These are phyloP conservation scores for Bubalus kerabau DNA, from an alignment of 2,113 vertebrate species.

Conservation along the genomic window DNA sequence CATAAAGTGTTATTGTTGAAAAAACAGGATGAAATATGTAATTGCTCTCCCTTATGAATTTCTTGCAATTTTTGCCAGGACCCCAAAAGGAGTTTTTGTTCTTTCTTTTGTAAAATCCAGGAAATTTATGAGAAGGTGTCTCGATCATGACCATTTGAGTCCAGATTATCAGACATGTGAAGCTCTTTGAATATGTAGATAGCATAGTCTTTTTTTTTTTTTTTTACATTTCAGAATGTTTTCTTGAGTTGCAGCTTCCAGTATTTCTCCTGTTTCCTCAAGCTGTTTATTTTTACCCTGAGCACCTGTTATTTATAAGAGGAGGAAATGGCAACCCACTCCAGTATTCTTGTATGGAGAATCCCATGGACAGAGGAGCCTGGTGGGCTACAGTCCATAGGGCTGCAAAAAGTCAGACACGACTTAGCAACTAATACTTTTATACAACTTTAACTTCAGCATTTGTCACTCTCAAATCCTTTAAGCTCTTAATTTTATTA, in stretches of 20 bases:
- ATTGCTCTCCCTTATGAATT: not conserved
- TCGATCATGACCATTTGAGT: fast-evolving
- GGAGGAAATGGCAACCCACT: not conserved
- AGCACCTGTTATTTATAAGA: not conserved
- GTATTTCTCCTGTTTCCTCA: not conserved
- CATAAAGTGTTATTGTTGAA: not conserved
- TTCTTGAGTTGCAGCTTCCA: not conserved
- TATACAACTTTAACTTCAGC: fast-evolving
- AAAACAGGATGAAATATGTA: not conserved
- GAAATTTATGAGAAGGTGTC: not conserved
- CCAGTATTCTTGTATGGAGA: not conserved
- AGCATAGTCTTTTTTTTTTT: too few species aligned
- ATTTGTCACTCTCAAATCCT: not conserved
- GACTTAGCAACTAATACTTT: fast-evolving
- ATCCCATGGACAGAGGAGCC: not conserved
- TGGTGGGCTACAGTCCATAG: not conserved
- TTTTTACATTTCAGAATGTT: not conserved
- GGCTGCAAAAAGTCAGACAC: not conserved
- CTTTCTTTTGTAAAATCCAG: too few species aligned
- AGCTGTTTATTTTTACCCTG: not conserved
- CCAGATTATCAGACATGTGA: not conserved
- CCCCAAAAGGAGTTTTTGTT: not conserved
- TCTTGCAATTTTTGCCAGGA: not conserved
- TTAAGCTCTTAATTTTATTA: fast-evolving
- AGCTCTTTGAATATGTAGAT: not conserved